Conservation (phyloP, 2,888 invertebrate species). For the Platerodrilus igneus region DNA sequence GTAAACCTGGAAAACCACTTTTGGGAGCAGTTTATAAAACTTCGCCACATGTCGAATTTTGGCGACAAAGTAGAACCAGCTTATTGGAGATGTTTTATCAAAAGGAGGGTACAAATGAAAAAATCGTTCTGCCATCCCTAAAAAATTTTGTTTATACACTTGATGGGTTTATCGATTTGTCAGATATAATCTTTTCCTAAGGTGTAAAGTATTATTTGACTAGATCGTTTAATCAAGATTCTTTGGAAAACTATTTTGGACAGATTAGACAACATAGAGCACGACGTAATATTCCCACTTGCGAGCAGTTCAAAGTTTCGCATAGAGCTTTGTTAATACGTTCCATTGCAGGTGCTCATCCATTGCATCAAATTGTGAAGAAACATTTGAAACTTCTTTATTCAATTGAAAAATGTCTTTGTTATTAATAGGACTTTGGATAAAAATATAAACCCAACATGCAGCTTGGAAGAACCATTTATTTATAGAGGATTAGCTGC, state of each 20-base stretch:
- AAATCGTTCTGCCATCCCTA: neutral
- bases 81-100: neutral
- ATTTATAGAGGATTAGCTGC: no score
- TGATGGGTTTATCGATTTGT: neutral
- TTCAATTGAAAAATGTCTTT: neutral
- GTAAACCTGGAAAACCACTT: neutral
- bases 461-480: no score
- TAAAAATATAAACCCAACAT: no score
- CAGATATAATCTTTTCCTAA: neutral
- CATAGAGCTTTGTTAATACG: no score
- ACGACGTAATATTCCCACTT: no score
- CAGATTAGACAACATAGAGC: no score
- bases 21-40: neutral
- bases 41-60: neutral
- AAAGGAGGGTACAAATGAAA: conserved; percentile 1
- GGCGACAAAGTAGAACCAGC: neutral
- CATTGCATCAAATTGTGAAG: conserved; percentile 5
- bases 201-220: neutral
- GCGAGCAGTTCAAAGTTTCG: no score
- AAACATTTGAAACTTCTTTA: conserved; percentile 2
- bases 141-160: neutral
- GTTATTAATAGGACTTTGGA: no score
- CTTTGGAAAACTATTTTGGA: conserved; percentile 4
- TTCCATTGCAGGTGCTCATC: no score
- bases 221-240: conserved; percentile 4